Conservation (phyloP, 1,140 invertebrate genomes). For the Holotrichia oblita region DNA sequence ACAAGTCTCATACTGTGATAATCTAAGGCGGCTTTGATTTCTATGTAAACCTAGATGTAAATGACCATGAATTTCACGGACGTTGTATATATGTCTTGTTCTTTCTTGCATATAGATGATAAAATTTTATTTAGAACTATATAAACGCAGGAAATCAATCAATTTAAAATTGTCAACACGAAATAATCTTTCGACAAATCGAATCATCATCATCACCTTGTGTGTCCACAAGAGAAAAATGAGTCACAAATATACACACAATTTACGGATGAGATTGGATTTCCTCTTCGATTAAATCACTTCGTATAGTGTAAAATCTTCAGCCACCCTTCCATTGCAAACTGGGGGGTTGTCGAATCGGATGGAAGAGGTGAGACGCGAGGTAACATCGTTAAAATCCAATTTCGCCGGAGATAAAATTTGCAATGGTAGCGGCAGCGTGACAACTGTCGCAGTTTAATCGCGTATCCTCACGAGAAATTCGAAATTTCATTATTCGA, state of each 20-base stretch:
- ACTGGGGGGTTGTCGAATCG: neutral
- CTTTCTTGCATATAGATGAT: too few relatives aligned
- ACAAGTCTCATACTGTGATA: slow-evolving; percentile 40
- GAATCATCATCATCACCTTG: too few relatives aligned
- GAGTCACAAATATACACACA: too few relatives aligned
- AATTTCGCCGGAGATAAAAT: neutral
- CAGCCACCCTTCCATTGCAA: neutral
- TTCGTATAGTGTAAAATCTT: neutral
- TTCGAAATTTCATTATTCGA: too few relatives aligned
- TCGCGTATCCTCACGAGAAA: neutral
- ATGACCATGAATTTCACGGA: slow-evolving; percentile 30
- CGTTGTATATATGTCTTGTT: too few relatives aligned
- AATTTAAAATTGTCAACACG: too few relatives aligned
- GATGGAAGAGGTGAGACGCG: neutral
- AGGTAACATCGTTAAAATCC: slow-evolving; percentile 13
- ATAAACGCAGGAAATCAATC: too few relatives aligned
- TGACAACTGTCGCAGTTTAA: slow-evolving; percentile 19
- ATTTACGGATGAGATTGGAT: neutral
- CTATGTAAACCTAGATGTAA: slow-evolving; percentile 42
- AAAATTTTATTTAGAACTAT: too few relatives aligned
- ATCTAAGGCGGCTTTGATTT: slow-evolving; percentile 41
- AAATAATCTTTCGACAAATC: too few relatives aligned
- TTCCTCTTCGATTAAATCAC: neutral
- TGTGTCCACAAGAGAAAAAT: too few relatives aligned
- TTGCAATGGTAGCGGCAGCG: neutral